Conservation (phyloP, 2,797 vertebrate genomes). For the Fratercula arctica region DNA sequence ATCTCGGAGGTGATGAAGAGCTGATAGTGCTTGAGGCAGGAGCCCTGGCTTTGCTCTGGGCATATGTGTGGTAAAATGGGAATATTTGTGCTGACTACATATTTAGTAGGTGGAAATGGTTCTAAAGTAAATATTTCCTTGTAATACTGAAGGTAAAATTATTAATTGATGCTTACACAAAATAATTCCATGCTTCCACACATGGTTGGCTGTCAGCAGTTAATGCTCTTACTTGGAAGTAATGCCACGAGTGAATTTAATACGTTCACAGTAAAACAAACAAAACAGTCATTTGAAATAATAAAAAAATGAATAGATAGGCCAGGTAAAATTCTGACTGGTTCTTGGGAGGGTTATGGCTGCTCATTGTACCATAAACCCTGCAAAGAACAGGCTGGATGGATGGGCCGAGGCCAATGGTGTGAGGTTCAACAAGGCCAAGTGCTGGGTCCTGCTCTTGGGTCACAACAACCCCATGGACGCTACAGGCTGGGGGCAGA, state of each 20-base stretch:
- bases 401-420: neutral
- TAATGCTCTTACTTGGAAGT: neutral
- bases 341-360: too few relatives aligned
- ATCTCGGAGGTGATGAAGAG: neutral
- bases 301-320: neutral
- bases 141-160: neutral
- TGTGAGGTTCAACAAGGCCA: neutral
- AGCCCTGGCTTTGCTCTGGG: neutral
- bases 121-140: neutral
- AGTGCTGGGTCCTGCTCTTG: neutral
- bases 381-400: neutral
- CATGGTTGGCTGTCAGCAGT: neutral
- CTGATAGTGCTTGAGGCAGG: neutral
- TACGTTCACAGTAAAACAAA: neutral
- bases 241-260: neutral
- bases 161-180: neutral
- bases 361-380: rapidly evolving
- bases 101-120: neutral
- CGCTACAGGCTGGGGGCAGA: neutral
- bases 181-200: neutral
- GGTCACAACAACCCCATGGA: neutral
- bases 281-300: neutral
- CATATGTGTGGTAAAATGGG: rapidly evolving
- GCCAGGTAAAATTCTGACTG: neutral
- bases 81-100: neutral